A percentile compares a stretch with the other conserved stretches of the same genome.
Evolutionary conservation across 2,113 vertebrate genomes (phyloP).

Genomic region (Alectura lathami): DNA sequence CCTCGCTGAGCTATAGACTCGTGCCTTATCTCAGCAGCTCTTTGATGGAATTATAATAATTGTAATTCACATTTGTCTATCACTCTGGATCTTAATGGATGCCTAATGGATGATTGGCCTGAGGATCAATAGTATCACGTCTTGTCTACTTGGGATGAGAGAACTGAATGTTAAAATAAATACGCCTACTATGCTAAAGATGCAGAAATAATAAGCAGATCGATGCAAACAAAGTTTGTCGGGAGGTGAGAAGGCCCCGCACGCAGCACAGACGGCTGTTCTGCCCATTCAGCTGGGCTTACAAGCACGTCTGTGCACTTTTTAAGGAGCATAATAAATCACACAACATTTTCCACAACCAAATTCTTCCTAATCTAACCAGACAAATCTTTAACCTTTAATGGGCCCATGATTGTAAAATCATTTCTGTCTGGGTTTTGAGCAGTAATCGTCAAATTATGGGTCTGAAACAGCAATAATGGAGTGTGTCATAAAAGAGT

Average conservation of each 20-base stretch:
- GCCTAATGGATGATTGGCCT: not conserved
- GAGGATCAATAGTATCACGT: not conserved
- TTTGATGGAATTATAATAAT: not conserved
- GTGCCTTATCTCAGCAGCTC: not conserved
- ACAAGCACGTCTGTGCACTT: not conserved
- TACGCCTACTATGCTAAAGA: not conserved
- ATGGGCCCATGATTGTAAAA: slow-evolving; percentile 45
- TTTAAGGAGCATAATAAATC: not conserved
- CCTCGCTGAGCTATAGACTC: not conserved
- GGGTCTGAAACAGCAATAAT: slow-evolving; percentile 21
- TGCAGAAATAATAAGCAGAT: not conserved
- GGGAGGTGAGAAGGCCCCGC: not conserved
- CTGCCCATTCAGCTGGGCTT: not conserved
- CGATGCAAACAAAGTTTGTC: not conserved
- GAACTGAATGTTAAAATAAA: not conserved
- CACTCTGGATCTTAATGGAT: slow-evolving; percentile 17
- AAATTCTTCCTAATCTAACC: slow-evolving; percentile 15
- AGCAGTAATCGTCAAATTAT: slow-evolving; percentile 63
- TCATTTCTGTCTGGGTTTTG: slow-evolving; percentile 29
- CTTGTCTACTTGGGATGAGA: not conserved
- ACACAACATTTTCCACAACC: not conserved
- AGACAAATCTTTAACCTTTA: slow-evolving; percentile 43
- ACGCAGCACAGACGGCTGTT: accelerated
- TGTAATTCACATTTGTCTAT: not conserved
- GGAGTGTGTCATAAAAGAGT: slow-evolving; percentile 39